A percentile compares a stretch with the other conserved stretches of the same genome.
These are phyloP conservation scores for Epizoanthus scotinus DNA, from an alignment of 92 coral and sea anemone genomes.

Conservation along the genomic window DNA sequence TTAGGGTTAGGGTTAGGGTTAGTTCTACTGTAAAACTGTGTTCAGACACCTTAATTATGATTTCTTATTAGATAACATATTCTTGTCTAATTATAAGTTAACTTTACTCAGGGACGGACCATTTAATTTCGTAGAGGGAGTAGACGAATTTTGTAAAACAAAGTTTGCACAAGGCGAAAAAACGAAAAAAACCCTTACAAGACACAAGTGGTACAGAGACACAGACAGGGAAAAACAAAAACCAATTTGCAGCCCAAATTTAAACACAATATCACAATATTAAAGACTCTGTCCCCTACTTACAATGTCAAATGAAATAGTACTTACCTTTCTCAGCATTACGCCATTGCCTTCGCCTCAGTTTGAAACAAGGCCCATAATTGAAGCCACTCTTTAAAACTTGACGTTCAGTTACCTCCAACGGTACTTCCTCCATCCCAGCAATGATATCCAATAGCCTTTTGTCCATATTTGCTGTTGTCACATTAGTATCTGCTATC, in stretches of 20 bases:
- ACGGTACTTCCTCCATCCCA: conserved; percentile 46
- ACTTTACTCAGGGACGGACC: too few species aligned
- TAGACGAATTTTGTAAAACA: too few species aligned
- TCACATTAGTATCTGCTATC: background rate
- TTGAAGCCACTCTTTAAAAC: conserved; percentile 47
- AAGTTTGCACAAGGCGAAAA: too few species aligned
- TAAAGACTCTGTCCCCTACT: too few species aligned
- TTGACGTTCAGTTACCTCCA: conserved; percentile 45
- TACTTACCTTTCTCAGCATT: background rate
- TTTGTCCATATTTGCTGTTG: background rate
- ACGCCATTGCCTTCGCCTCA: conserved; percentile 62
- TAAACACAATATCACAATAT: too few species aligned
- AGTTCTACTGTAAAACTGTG: background rate
- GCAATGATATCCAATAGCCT: conserved; percentile 12
- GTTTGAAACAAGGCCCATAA: conserved; percentile 71
- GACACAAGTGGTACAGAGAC: too few species aligned
- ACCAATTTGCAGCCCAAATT: too few species aligned
- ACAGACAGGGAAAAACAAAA: too few species aligned
- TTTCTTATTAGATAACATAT: background rate
- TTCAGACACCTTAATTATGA: background rate
- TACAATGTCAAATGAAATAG: background rate
- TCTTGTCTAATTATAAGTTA: too few species aligned
- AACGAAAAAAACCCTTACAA: too few species aligned
- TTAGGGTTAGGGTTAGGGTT: too few species aligned
- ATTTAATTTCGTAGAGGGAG: too few species aligned